A percentile compares a stretch with the other conserved stretches of the same genome.
These are phyloP conservation scores for Microcebus tavaratra DNA, from an alignment of 2,113 vertebrate genomes.

Conservation along the genomic window DNA sequence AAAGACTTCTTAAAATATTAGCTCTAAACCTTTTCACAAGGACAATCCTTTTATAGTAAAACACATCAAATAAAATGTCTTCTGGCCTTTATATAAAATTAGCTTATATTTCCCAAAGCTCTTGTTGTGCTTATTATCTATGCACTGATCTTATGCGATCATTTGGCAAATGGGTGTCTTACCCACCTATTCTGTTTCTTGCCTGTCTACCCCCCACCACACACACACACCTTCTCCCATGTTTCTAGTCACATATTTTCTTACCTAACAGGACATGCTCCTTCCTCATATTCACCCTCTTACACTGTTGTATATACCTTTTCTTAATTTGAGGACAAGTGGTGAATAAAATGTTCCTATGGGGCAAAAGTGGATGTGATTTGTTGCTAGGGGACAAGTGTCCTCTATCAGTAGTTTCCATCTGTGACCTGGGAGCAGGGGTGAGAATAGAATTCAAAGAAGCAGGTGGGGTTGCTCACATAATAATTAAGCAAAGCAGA, in stretches of 20 bases:
- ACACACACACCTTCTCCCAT: not conserved
- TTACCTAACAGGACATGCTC: not conserved
- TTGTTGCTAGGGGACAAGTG: not conserved
- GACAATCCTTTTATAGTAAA: not conserved
- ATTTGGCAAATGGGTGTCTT: not conserved
- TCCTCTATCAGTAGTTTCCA: not conserved
- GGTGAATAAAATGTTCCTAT: not conserved
- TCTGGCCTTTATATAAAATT: not conserved
- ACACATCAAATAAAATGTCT: not conserved
- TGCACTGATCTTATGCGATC: not conserved
- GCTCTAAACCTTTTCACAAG: not conserved
- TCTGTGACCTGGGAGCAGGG: not conserved
- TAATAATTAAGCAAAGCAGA: not conserved
- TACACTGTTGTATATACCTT: not conserved
- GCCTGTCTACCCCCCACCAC: not conserved
- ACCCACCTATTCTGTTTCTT: not conserved
- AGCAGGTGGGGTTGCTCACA: not conserved
- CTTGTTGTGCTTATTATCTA: not conserved
- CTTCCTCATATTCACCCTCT: not conserved
- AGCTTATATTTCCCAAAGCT: not conserved
- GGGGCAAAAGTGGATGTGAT: not conserved
- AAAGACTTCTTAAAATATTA: conserved; percentile 13
- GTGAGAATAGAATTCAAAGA: not conserved
- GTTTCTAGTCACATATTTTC: not conserved
- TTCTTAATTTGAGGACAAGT: not conserved